Evolutionary conservation across 2,797 vertebrate species (phyloP).

Genomic region (Danio albolineatus): DNA sequence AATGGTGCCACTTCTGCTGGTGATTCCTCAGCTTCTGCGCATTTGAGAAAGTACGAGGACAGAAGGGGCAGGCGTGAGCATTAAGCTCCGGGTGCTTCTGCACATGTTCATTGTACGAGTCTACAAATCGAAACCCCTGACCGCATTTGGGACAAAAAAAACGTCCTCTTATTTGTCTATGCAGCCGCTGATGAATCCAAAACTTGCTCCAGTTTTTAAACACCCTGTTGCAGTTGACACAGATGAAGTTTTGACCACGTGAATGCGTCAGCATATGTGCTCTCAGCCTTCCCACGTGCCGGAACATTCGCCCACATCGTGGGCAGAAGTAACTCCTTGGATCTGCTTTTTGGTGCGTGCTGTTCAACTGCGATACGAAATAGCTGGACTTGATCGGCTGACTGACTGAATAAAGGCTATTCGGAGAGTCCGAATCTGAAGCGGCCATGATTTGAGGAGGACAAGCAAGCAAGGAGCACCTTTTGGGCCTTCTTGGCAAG

Average conservation of each 20-base stretch:
- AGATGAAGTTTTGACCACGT: constrained; percentile 72
- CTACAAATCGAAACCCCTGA: constrained; percentile 77
- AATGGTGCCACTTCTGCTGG: constrained; percentile 58
- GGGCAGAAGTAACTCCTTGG: constrained; percentile 81
- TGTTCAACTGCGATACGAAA: constrained; percentile 73
- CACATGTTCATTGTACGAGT: constrained; percentile 77
- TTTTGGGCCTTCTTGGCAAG: constrained; percentile 45
- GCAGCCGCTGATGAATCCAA: constrained; percentile 80
- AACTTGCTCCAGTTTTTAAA: constrained; percentile 78
- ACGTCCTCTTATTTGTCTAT: constrained; percentile 75
- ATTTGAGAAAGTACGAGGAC: constrained; percentile 58
- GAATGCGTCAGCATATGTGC: constrained; percentile 83
- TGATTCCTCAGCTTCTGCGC: constrained; percentile 58
- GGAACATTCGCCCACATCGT: constrained; percentile 77
- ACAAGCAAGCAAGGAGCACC: constrained; percentile 48
- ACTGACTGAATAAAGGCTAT: constrained; percentile 27
- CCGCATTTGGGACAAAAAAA: constrained; percentile 79
- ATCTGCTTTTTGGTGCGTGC: constrained; percentile 73
- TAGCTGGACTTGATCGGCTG: constrained; percentile 52
- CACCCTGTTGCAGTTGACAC: constrained; percentile 75
- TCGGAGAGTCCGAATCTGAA: constrained; percentile 37
- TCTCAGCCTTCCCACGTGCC: constrained; percentile 78
- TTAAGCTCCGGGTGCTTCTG: constrained; percentile 74
- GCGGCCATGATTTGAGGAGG: constrained; percentile 40
- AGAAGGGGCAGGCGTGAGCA: constrained; percentile 57